Base-by-base conservation (phyloP, 2,113 vertebrate species). In the Guaruba guarouba region DNA sequence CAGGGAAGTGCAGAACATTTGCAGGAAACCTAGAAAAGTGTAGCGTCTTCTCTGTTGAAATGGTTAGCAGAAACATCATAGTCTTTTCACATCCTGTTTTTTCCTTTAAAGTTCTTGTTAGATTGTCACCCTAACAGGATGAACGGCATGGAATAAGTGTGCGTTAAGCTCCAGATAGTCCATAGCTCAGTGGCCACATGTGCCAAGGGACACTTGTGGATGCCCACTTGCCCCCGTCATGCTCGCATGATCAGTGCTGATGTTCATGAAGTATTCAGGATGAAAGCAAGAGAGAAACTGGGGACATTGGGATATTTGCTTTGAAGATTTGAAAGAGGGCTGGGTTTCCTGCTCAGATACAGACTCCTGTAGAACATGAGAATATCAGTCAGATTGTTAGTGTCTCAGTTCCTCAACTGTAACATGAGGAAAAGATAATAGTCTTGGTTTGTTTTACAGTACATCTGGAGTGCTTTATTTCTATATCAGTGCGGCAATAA, bases 131-230 rank as follows among this genome's bases (percentile, higher is more conserved):
- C 13, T 15, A 31, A 23, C 0, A 2, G 12, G 24, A 16, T 29
- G n/a, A 84, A 24, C 0, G 23, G 13, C 16, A 44, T 44, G 33
- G 18, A 43, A 1, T 19, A 75, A 35, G 2, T 48, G 23, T 49
- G 9, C 3, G 1, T 63, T 57, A 11, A 29, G 25, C 18, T 59
- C 8, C 55, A 61, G n/a, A 41, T 1, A 37, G 19, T 17, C 29
- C 23, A 15, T 23, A 48, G 15, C 11, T 43, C 49, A 46, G 22
- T 3, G 17, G 28, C 16, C 27, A 16, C 1, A 0, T 51, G 37
- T 24, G 6, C 31, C 1, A 6, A 66, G 39, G 25, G 19, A 51
- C 19, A 48, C 8, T 13, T 14, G 22, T 3, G 12, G 25, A 27
- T 68, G 28, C 7, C 23, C 6, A 5, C 3, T 23, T 37, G 22